Evolutionary conservation across 1,140 invertebrate species (phyloP), one percentile per base, ranked within the genome.

Genomic region (Mycetomoellerius zeteki): DNA sequence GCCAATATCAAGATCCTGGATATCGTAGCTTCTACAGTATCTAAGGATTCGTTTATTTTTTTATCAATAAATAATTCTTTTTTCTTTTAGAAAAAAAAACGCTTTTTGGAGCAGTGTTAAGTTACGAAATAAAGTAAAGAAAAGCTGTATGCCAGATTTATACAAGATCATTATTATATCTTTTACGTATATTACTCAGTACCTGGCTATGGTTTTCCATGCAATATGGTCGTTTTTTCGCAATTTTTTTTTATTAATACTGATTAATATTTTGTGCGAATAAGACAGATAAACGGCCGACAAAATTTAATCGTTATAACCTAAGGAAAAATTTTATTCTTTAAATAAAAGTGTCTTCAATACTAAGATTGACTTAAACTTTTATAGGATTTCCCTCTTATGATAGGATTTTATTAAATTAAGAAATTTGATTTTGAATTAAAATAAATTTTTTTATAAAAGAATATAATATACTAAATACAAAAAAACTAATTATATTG

Each of bases 261-360:
- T 43, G 37, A 37, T 37, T 30, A 43, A 43, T 43, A 85, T 50
- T 19, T 21, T 50, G 52, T 78, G 10, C 37, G 30, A 76, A 73
- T 43, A 12, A 81, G 84, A 85, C 6, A 73, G 88, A 50, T 91
- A 92, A 91, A 89, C 92, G 91, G 87, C 91, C 90, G 80, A 88
- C 84, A 86, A 92, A 93, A 91, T 93, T 89, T 87, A 91, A 92
- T 90, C 90, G 81, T 92, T 94, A 92, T 93, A 93, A 93, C 75
- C 80, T 89, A 43, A 89, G 85, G 65, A 90, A 92, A 91, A 92
- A 87, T 92, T 91, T 90, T 92, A 92, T 94, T 93, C 90, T 92
- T 91, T 43, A 91, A 94, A 94, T 94, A 94, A 93, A 94, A 93
- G 91, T 94, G 92, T 92, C 93, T 95, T 93, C 33, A 80, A 92